phyloP scores from a whole-genome alignment of 64 coral and sea anemone genomes.

The Astreopora myriophthalma region DNA sequence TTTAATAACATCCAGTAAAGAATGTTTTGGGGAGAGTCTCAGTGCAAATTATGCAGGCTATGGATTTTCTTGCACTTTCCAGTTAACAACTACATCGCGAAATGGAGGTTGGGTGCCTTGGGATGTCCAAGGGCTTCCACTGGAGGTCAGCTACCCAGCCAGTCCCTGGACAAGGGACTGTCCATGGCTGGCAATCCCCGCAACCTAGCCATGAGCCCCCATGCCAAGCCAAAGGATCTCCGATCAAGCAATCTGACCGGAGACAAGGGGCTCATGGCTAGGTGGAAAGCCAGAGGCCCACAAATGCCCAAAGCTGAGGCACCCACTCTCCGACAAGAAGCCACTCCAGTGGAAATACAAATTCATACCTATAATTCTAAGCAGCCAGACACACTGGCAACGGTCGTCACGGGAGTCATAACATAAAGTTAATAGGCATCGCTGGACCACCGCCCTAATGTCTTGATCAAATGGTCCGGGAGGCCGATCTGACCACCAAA shows the following conservation, averaged over 20 bases:
- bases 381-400: not conserved
- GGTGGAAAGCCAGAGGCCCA: not conserved
- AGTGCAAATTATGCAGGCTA: no score
- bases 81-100: not conserved
- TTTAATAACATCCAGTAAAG: no score
- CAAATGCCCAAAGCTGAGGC: not conserved
- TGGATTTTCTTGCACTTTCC: not conserved
- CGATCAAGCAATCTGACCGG: not conserved
- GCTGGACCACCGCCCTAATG: slow-evolving; percentile 12
- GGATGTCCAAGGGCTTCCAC: not conserved
- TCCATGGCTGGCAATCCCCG: not conserved
- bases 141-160: no score
- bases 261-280: not conserved
- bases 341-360: not conserved
- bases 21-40: no score
- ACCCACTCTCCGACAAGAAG: not conserved
- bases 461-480: slow-evolving; percentile 6
- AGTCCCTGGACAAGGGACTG: not conserved
- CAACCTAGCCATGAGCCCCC: not conserved
- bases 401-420: not conserved
- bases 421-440: slow-evolving; percentile 5
- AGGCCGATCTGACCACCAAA: not conserved
- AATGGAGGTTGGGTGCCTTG: not conserved
- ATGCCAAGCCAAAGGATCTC: not conserved
- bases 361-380: not conserved